Conservation (phyloP, 2,888 invertebrate genomes). For the Drosophila melanosoma region DNA sequence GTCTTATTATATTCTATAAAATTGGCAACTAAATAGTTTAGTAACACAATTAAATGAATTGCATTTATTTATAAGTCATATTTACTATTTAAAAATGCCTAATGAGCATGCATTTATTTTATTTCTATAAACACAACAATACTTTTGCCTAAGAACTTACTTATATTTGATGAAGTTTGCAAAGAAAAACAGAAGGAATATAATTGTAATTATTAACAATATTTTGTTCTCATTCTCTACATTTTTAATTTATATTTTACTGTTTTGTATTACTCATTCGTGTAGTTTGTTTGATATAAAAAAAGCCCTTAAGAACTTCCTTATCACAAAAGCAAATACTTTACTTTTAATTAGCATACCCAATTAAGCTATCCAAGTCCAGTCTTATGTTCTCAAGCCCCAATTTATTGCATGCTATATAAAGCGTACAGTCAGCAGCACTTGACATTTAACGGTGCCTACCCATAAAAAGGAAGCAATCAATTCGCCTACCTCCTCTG, state of each 20-base stretch:
- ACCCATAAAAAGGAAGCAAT: constrained; percentile 22
- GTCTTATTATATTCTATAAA: neutral
- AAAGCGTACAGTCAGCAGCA: constrained; percentile 3
- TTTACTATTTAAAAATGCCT: neutral
- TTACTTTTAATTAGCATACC: neutral
- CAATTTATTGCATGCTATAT: constrained; percentile 17
- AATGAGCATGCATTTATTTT: neutral
- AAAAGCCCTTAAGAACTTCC: neutral
- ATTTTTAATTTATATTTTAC: neutral
- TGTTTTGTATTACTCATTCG: neutral
- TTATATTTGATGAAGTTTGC: neutral
- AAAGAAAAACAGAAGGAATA: neutral
- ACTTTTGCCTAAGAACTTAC: neutral
- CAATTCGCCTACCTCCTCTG: constrained; percentile 30
- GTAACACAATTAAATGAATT: neutral
- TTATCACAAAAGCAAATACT: neutral
- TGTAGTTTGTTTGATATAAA: neutral
- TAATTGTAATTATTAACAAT: neutral
- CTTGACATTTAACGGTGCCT: constrained; percentile 31
- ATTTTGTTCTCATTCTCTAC: neutral
- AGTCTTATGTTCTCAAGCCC: neutral
- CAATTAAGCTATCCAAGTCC: neutral
- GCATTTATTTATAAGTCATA: neutral
- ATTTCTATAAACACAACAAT: neutral
- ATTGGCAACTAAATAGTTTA: neutral